A percentile compares a stretch with the other conserved stretches of the same genome.
These are phyloP conservation scores for Biston stratarius DNA, from an alignment of 2,888 invertebrate species.

Conservation along the genomic window DNA sequence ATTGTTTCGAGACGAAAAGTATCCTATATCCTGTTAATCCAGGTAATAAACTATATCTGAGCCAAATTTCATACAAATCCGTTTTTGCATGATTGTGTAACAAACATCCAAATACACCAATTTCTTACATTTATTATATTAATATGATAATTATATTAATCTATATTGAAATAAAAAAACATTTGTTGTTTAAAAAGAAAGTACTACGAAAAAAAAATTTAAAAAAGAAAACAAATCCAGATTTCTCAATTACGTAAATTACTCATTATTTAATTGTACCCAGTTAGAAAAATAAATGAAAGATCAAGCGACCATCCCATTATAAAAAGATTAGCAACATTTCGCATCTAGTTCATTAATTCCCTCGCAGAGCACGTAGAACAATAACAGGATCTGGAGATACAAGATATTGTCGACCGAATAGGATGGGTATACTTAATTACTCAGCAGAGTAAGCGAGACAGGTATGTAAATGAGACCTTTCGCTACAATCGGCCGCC, in stretches of 20 bases:
- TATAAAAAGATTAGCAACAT: slow-evolving; percentile 52
- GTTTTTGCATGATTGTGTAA: too few species aligned
- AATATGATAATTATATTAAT: too few species aligned
- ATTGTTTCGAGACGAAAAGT: too few species aligned
- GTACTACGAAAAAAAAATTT: too few species aligned
- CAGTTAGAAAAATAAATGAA: neutral
- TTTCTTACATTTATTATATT: too few species aligned
- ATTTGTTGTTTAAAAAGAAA: too few species aligned
- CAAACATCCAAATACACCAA: too few species aligned
- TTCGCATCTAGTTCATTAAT: slow-evolving; percentile 58
- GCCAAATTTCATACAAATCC: too few species aligned
- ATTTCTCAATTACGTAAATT: neutral
- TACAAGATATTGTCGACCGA: slow-evolving; percentile 55
- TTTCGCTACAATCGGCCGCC: slow-evolving; percentile 75
- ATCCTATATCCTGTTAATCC: too few species aligned
- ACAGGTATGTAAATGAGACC: slow-evolving; percentile 67
- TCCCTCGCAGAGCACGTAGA: slow-evolving; percentile 77
- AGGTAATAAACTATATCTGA: too few species aligned
- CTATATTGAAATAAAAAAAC: too few species aligned
- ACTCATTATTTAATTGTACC: neutral
- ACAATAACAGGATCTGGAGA: slow-evolving; percentile 78
- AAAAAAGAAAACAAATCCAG: neutral
- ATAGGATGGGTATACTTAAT: slow-evolving; percentile 55
- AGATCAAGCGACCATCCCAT: slow-evolving; percentile 4
- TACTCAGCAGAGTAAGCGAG: slow-evolving; percentile 57